Evolutionary conservation across 2,797 vertebrate genomes (phyloP), one percentile per base, ranked within the genome.

Genomic region (Momotus momota): DNA sequence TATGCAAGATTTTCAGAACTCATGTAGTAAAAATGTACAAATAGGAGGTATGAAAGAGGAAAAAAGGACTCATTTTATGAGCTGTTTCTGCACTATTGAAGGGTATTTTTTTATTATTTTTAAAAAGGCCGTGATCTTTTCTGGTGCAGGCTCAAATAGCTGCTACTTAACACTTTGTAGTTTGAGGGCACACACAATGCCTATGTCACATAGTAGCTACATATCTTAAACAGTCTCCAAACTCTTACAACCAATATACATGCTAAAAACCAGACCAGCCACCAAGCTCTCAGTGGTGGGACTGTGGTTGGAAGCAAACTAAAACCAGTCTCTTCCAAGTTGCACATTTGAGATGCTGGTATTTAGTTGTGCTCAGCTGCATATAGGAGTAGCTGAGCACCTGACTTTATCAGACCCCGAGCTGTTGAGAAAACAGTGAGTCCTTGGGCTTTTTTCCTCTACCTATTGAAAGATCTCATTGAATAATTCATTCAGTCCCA

Each of bases 1-100:
- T 95, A 77, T 93, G 87, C 2, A 31, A 83, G 72, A 57, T 78
- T 92, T 93, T 84, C 64, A 82, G 90, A 82, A 43, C 77, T 57
- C 13, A 1, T 33, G 67, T 18, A n/a, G 55, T 46, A 64, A 69
- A 86, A 91, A 73, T 80, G 65, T 86, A 43, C 64, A 91, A 82
- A 73, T 74, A 70, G 9, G 61, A 86, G 33, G 23, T 54, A 92
- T 54, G 19, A 57, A 78, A 78, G 41, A 27, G 29, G 49, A 73
- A 40, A 73, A 89, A 61, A 67, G 6, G 26, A 9, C 23, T 61
- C 11, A 46, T 65, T 93, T 92, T 71, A 64, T 54, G 33, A 86
- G 51, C n/a, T 61, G 21, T 67, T 95, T 69, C 72, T 95, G 21
- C 27, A 40, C 14, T 71, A 4, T 49, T 81, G 20, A 6, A 69